These are phyloP conservation scores for Cheilosia pagana DNA, from an alignment of 2,888 invertebrate genomes.

Conservation along the genomic window DNA sequence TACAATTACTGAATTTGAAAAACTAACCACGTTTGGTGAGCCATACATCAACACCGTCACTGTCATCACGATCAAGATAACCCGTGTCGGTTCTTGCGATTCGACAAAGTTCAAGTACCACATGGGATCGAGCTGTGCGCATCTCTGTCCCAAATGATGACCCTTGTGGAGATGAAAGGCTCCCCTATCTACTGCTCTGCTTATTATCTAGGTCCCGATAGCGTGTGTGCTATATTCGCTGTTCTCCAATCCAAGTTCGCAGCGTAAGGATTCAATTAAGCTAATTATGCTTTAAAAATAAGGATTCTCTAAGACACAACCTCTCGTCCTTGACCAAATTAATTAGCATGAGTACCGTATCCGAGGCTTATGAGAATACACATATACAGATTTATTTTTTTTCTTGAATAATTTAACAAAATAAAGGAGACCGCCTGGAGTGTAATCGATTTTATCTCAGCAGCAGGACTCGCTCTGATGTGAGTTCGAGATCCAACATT, in stretches of 20 bases:
- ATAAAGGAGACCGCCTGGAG: conserved; percentile 14
- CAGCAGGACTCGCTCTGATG: not conserved
- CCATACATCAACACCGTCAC: conserved; percentile 25
- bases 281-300: conserved; percentile 33
- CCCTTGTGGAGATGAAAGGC: conserved; percentile 24
- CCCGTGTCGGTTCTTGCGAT: conserved; percentile 42
- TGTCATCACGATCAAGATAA: conserved; percentile 32
- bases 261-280: conserved; percentile 28
- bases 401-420: conserved; percentile 32
- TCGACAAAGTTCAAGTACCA: conserved; percentile 59
- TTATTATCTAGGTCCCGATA: conserved; percentile 15
- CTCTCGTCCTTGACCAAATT: conserved; percentile 40
- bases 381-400: not conserved
- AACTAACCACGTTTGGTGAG: conserved; percentile 62
- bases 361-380: conserved; percentile 7
- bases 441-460: conserved; percentile 42
- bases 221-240: not conserved
- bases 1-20: conserved; percentile 62
- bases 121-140: conserved; percentile 31
- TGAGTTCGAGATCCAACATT: not conserved
- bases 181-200: conserved; percentile 1
- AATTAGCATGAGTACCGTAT: conserved; percentile 14
- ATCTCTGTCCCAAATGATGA: conserved; percentile 19
- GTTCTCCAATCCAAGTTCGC: not conserved
- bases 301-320: conserved; percentile 6